Conservation (phyloP, 2,113 vertebrate genomes). For the Sorex fumeus region DNA sequence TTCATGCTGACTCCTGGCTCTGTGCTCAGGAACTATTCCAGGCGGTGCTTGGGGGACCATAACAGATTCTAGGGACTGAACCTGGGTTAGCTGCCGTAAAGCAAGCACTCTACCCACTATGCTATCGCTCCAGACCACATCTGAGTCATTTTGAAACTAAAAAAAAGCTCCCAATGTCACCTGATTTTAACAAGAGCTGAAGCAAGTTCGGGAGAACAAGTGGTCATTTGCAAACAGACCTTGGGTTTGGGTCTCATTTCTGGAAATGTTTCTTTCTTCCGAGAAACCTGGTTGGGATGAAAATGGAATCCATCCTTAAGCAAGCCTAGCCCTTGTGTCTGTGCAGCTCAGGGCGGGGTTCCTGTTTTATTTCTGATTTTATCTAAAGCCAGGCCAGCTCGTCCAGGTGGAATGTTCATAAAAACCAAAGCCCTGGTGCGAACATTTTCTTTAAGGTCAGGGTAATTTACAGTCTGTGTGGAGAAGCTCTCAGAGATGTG, state of each 20-base stretch:
- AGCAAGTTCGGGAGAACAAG: background rate
- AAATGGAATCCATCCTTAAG: constrained; percentile 56
- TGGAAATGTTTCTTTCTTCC: constrained; percentile 37
- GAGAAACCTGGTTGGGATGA: background rate
- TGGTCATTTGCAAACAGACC: background rate
- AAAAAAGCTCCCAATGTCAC: background rate
- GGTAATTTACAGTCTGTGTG: constrained; percentile 78
- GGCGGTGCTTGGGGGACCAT: no score
- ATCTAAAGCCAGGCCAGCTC: constrained; percentile 62
- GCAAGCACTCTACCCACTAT: no score
- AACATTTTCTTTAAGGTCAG: constrained; percentile 80
- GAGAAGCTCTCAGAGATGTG: constrained; percentile 76
- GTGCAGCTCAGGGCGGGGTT: background rate
- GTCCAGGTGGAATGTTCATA: constrained; percentile 55
- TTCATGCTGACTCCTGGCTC: no score
- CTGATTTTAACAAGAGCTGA: background rate
- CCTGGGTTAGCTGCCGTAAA: no score
- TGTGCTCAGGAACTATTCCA: no score
- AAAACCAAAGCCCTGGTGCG: constrained; percentile 75
- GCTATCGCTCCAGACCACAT: no score
- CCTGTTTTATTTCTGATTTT: constrained; percentile 70
- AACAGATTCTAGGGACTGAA: no score
- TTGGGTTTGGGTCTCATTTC: constrained; percentile 17
- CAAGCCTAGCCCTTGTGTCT: constrained; percentile 10
- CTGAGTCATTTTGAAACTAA: background rate